These are phyloP conservation scores for Apodemus speciosus DNA, from an alignment of 2,113 vertebrate species.

Conservation along the genomic window DNA sequence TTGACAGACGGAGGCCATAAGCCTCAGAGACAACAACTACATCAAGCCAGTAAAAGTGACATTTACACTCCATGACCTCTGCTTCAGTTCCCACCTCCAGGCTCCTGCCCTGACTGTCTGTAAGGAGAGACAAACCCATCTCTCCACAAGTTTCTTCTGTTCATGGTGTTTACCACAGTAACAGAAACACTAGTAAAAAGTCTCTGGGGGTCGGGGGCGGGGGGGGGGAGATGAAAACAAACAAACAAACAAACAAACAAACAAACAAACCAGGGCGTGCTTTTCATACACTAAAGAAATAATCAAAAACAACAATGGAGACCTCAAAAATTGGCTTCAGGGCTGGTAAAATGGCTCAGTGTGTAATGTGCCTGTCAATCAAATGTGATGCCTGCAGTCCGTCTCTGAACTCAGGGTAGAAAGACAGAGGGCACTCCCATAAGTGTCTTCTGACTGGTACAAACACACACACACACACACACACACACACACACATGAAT, in stretches of 20 bases:
- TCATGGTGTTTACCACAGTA: neutral
- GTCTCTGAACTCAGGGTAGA: neutral
- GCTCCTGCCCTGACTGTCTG: neutral
- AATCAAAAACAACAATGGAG: neutral
- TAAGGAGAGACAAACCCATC: neutral
- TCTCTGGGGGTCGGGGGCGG: neutral
- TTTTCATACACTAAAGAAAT: conserved; percentile 31
- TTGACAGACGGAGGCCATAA: too few species aligned
- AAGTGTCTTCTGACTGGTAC: neutral
- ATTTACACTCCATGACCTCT: neutral
- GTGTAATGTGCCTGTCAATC: neutral
- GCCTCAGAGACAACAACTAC: too few species aligned
- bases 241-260: neutral
- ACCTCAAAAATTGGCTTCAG: neutral
- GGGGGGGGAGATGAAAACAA: neutral
- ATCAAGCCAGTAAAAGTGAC: too few species aligned
- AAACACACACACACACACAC: neutral
- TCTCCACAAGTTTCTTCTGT: neutral
- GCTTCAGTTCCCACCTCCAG: neutral
- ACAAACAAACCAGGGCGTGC: neutral
- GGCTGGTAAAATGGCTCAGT: neutral
- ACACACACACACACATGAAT: too few species aligned
- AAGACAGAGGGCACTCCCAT: neutral
- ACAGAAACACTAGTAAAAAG: neutral
- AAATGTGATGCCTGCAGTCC: neutral